These are phyloP conservation scores for Pteropus rufus DNA, from an alignment of 2,797 vertebrate species.

Conservation along the genomic window DNA sequence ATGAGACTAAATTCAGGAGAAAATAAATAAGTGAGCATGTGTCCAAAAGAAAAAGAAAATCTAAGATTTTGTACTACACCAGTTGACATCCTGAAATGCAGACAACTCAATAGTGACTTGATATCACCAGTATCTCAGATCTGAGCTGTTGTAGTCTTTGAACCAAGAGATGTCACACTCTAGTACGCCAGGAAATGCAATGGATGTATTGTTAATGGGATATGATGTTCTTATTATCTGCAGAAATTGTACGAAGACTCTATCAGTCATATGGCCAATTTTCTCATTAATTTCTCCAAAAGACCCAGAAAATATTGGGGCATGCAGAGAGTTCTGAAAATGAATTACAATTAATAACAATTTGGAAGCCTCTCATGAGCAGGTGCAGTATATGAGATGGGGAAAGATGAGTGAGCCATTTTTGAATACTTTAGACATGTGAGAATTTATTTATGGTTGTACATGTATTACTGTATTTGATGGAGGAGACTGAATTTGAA, in stretches of 20 bases:
- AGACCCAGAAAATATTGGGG: not conserved
- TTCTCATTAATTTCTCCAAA: not conserved
- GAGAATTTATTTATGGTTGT: not conserved
- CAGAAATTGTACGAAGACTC: not conserved
- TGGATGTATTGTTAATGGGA: not conserved
- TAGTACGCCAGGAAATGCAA: not conserved
- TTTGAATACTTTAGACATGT: not conserved
- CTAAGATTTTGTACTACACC: not conserved
- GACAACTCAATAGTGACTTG: not conserved
- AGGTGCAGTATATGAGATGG: not conserved
- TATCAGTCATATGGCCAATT: not conserved
- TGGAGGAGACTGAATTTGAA: not conserved
- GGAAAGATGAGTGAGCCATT: not conserved
- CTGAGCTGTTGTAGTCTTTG: not conserved
- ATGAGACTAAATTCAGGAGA: not conserved
- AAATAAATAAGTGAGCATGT: not conserved
- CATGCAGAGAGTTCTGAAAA: not conserved
- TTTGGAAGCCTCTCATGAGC: not conserved
- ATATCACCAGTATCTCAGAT: not conserved
- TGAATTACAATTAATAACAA: conserved; percentile 21
- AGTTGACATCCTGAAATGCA: not conserved
- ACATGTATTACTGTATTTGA: not conserved
- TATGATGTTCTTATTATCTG: not conserved
- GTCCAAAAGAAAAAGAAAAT: not conserved
- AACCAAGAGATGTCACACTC: not conserved